Conservation (phyloP, 1,140 invertebrate species). For the Bombus ignitus region DNA sequence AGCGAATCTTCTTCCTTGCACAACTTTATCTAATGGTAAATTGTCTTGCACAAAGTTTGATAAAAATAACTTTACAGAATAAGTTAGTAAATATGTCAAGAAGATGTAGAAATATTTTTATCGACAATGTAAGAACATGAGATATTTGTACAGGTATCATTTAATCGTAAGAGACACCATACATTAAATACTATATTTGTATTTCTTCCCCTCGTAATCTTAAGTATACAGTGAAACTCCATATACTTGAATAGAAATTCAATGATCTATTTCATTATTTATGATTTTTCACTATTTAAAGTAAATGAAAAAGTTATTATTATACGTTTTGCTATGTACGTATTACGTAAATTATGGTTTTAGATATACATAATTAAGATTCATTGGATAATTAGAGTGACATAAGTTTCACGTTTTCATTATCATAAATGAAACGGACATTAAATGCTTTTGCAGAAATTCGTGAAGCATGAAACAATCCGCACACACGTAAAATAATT, state of each 20-base stretch:
- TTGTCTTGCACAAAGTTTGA: not conserved
- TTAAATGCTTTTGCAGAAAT: not conserved
- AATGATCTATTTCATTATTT: too few relatives aligned
- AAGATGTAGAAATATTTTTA: not conserved
- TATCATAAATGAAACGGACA: not conserved
- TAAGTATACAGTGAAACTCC: too few relatives aligned
- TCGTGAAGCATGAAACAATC: not conserved
- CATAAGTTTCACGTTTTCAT: not conserved
- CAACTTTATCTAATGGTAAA: not conserved
- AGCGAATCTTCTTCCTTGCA: slow-evolving; percentile 40
- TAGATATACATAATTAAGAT: not conserved
- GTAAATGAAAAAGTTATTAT: not conserved
- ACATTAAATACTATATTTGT: too few relatives aligned
- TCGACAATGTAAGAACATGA: not conserved
- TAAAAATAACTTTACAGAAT: not conserved
- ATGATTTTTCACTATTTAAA: too few relatives aligned
- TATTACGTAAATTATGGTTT: too few relatives aligned
- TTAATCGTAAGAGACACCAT: too few relatives aligned
- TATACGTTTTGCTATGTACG: not conserved
- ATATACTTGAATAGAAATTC: too few relatives aligned
- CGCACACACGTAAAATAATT: not conserved
- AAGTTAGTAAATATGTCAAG: not conserved
- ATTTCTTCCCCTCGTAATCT: too few relatives aligned
- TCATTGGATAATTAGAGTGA: not conserved
- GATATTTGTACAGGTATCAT: not conserved